phyloP scores from a whole-genome alignment of 2,797 vertebrate species.

The Platalea minor region DNA sequence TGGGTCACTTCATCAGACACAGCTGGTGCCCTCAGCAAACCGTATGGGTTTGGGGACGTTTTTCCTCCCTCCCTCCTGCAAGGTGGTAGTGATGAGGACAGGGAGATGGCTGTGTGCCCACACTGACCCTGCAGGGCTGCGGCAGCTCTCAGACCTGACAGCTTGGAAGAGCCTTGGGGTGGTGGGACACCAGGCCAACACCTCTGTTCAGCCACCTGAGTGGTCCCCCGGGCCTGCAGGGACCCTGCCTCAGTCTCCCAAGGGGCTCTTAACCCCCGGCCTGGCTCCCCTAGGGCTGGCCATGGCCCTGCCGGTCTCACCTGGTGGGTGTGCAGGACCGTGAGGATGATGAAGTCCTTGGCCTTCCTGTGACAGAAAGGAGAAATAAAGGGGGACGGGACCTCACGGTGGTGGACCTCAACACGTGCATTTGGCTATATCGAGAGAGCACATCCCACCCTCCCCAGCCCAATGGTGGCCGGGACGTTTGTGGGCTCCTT shows the following conservation, averaged over 20 bases:
- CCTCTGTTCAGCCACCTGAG: background rate
- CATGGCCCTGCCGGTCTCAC: conserved; percentile 72
- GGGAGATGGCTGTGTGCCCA: background rate
- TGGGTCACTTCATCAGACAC: background rate
- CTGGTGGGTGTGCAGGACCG: conserved; percentile 95
- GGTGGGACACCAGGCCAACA: background rate
- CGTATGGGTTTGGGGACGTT: rapidly evolving
- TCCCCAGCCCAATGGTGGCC: background rate
- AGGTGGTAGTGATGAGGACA: background rate
- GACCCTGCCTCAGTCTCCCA: background rate
- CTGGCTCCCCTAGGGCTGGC: background rate
- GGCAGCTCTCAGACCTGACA: background rate
- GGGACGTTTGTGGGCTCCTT: background rate
- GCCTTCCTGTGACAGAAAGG: conserved; percentile 83
- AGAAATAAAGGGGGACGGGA: background rate
- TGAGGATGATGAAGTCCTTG: conserved; percentile 92
- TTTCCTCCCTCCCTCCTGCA: background rate
- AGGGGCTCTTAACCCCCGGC: background rate
- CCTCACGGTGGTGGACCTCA: background rate
- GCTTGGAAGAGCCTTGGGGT: background rate
- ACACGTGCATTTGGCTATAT: background rate
- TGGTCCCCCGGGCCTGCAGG: background rate
- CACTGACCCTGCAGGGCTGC: rapidly evolving
- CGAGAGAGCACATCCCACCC: background rate
- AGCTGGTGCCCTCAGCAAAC: background rate